Conservation (phyloP, 2,797 vertebrate species). For the Notamacropus eugenii region DNA sequence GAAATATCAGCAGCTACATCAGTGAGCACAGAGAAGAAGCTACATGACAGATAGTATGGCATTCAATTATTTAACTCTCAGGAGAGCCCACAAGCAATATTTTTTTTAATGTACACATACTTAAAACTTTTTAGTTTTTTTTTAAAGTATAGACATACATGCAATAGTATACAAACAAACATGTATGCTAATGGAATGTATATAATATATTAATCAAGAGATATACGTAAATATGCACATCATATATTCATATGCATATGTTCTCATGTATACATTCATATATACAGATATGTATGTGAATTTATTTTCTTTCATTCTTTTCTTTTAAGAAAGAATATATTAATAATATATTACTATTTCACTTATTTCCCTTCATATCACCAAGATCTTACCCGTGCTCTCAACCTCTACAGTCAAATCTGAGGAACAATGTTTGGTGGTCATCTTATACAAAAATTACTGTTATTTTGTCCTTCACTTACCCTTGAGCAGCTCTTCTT, state of each 20-base stretch:
- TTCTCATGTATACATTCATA: too few species aligned
- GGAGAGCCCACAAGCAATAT: constrained; percentile 15
- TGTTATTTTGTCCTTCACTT: neutral
- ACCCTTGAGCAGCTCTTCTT: neutral
- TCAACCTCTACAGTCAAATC: constrained; percentile 24
- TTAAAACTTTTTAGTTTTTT: neutral
- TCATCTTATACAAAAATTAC: neutral
- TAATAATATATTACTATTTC: constrained; percentile 35
- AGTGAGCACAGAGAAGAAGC: constrained; percentile 52
- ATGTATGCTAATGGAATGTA: neutral
- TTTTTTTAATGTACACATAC: constrained; percentile 31
- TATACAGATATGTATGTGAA: too few species aligned
- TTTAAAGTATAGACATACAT: neutral
- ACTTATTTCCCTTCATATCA: neutral
- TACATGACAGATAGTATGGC: constrained; percentile 16
- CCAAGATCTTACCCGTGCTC: constrained; percentile 10
- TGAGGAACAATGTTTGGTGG: neutral
- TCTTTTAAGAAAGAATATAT: constrained; percentile 28
- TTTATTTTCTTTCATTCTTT: too few species aligned
- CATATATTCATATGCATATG: too few species aligned
- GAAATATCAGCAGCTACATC: constrained; percentile 47
- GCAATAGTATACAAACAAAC: too few species aligned
- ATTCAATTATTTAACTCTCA: constrained; percentile 18
- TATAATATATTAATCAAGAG: neutral
- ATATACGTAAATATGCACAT: neutral